Base-by-base conservation (phyloP, 2,113 vertebrate genomes). In the Sigmodon hispidus region DNA sequence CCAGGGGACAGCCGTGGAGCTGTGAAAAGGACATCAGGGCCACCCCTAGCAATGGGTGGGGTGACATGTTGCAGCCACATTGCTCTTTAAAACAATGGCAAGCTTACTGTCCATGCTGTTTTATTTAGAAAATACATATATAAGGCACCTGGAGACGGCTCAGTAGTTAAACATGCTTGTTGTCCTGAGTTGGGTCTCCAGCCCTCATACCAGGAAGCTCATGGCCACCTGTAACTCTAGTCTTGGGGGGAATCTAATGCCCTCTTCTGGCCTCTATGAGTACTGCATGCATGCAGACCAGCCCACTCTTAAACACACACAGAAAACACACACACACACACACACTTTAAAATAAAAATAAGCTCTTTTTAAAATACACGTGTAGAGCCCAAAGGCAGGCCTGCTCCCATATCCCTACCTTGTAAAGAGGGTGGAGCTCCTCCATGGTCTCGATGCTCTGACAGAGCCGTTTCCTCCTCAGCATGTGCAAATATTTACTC, bases 381-480 rank as follows among this genome's bases (percentile, higher is more conserved):
- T 61, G 59, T 61, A 24, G 19, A 22, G 21, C 29, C 16, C 48
- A 19, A 2, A 77, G 76, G 4, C 84, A n/a, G n/a, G n/a, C 75
- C 79, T 69, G 16, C n/a, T 65, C 45, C 45, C 11, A 11, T 48
- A 3, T 91, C 97, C 94, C 22, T 98, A 99, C 98, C 98, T 99
- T 98, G 95, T 98, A 99, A 67, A 98, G 91, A 93, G 98, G 98
- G 97, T 98, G 98, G 92, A 99, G 97, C 52, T 98, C 97, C 87
- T 98, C 98, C 93, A 97, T 97, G 93, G 90, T 63, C 52, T 89
- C 94, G 87, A 96, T 57, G 1, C 97, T 95, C 0, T 2, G 97
- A 94, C 97, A 98, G 96, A 98, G 98, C 77, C 96, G 97, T 91
- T 98, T 98, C 98, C 99, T 99, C 90, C 98, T 98, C 88, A 99